Evolutionary conservation across 2,888 invertebrate species (phyloP), one percentile per base, ranked within the genome.

Genomic region (Erebia palarica): DNA sequence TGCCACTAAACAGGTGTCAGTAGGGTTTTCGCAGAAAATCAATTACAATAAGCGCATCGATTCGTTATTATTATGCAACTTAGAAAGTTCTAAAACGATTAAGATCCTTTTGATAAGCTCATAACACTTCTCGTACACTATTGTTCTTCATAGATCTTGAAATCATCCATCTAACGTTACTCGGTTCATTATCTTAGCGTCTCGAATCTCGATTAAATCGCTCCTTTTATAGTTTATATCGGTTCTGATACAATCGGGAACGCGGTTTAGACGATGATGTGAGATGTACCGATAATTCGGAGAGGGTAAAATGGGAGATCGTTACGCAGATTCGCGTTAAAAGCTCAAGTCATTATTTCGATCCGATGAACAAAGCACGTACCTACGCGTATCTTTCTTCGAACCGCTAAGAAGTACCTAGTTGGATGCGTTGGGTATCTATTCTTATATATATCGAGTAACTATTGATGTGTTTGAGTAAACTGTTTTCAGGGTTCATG

Each of bases 261-360:
- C 58, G 44, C 42, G n/a, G 64, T 27, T 63, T 18, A 74, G 72
- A 65, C 51, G 63, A 70, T 59, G 66, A 70, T 68, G 55, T 70
- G 58, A 73, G 71, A 71, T 69, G 65, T 53, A 47, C 61, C 65
- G 61, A 71, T 72, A 69, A 66, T 44, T 59, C 63, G 18, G 65
- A 65, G 55, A 67, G 61, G 69, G 69, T 70, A 63, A 71, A 66
- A 72, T 72, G 64, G 49, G 67, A 69, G 71, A 72, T 73, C 68
- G 65, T 73, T 65, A 75, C 69, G 71, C 69, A 58, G 68, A 71
- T 71, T 75, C 27, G 47, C 65, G 65, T 60, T 71, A 69, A 65
- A 61, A 71, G 58, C 55, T 68, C 47, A 53, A 58, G 68, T 70
- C 59, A 58, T 73, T 65, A 66, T 65, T 57, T 57, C 69, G 49